Base-by-base conservation (phyloP, 1,140 invertebrate species). In the Neoseiulus cucumeris region DNA sequence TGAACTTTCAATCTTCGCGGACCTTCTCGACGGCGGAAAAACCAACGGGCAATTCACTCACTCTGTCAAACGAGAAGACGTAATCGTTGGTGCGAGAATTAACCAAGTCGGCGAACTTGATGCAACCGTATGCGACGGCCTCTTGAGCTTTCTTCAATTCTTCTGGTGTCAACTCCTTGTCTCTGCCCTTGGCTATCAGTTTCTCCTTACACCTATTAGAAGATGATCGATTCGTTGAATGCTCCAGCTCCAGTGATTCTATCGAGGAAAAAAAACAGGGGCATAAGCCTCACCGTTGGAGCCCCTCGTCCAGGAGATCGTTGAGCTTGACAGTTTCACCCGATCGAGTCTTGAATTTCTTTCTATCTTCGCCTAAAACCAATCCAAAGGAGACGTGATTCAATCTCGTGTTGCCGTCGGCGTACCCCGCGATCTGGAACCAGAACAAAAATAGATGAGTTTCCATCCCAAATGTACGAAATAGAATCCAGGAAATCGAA, bases 291-390 rank as follows among this genome's bases (percentile, higher is more conserved):
- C 51, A 66, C 64, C 72, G 44, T 64, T 72, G 65, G 17, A 72
- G 47, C 9, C 87, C 95, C 82, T 99, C 95, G 73, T 98, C 86
- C 6, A 99, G 77, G n/a, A 99, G 78, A 70, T 96, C 88, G 9
- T 81, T 80, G 0, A 99, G 77, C 69, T 88, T 84, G 0, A 99
- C 85, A 7, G 92, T 95, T 69, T 98, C 94, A 6, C 95, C 94
- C 33, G 93, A 97, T 65, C 96, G 81, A 0, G 95, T 98, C 79
- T 98, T 99, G 73, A 99, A 98, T 76, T 98, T 98, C 74, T 98
- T 99, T 66, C 76, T 78, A 70, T 68, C 70, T 78, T 96, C 94
- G 18, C 96, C 96, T 0, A 98, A 78, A 0, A 99, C 96, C 7
- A 98, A 87, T 22, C 96, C 96, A 77, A 98, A 98, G 17, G 84